Evolutionary conservation across 2,888 invertebrate species (phyloP).

Genomic region (Hypolimnas misippus): DNA sequence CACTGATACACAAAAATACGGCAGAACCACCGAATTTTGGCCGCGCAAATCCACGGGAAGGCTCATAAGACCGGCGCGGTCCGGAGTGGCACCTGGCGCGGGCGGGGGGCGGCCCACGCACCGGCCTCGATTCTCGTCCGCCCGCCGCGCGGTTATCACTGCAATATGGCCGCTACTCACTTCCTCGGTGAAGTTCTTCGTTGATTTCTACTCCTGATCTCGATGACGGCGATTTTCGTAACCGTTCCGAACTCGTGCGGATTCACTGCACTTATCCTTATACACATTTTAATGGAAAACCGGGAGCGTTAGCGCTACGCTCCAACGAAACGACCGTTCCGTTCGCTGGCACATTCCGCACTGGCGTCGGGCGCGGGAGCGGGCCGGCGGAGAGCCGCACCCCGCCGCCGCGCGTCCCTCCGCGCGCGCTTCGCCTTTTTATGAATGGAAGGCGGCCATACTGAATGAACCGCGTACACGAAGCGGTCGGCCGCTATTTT

Average conservation of each 20-base stretch:
- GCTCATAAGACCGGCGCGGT: slow-evolving; percentile 85
- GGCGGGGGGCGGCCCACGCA: slow-evolving; percentile 84
- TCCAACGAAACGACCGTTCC: slow-evolving; percentile 85
- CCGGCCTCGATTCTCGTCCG: slow-evolving; percentile 85
- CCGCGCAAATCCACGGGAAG: slow-evolving; percentile 84
- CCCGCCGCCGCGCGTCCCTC: slow-evolving; percentile 79
- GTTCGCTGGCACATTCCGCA: slow-evolving; percentile 83
- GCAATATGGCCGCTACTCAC: slow-evolving; percentile 85
- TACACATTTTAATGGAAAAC: slow-evolving; percentile 85
- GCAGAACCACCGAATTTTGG: slow-evolving; percentile 79
- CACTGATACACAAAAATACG: slow-evolving; percentile 78
- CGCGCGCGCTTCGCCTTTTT: slow-evolving; percentile 85
- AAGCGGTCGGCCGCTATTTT: slow-evolving; percentile 84
- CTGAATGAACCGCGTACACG: slow-evolving; percentile 88
- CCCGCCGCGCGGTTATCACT: slow-evolving; percentile 85
- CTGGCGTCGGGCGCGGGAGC: slow-evolving; percentile 81
- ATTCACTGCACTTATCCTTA: slow-evolving; percentile 84
- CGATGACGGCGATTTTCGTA: slow-evolving; percentile 81
- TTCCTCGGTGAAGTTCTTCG: slow-evolving; percentile 84
- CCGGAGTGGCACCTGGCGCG: slow-evolving; percentile 84
- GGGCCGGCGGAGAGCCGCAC: slow-evolving; percentile 79
- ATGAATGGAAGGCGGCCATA: slow-evolving; percentile 89
- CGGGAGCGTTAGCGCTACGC: slow-evolving; percentile 84
- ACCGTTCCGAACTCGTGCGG: slow-evolving; percentile 84
- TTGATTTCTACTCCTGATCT: slow-evolving; percentile 84